Conservation (phyloP, 2,113 vertebrate genomes). For the Orcinus orca region DNA sequence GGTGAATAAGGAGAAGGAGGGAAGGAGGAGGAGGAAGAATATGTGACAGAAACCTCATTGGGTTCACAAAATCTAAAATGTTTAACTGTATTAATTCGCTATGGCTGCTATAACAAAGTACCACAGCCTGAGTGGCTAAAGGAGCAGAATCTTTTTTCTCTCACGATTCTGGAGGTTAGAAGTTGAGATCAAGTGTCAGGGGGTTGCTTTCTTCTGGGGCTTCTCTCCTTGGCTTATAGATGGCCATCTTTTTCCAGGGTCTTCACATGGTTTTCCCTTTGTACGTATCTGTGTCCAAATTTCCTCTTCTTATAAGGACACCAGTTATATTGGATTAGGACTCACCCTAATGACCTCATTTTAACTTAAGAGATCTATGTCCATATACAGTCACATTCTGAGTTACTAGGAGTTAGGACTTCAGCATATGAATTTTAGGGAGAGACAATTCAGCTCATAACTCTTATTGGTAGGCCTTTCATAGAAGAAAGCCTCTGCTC, state of each 20-base stretch:
- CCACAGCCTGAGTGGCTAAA: background rate
- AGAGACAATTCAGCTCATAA: background rate
- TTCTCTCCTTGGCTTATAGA: background rate
- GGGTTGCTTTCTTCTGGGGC: background rate
- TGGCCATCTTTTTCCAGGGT: background rate
- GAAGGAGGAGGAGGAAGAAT: background rate
- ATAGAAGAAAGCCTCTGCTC: background rate
- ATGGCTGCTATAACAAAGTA: background rate
- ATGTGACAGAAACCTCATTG: background rate
- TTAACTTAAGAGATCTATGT: background rate
- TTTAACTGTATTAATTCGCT: background rate
- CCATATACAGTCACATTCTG: background rate
- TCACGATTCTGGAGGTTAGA: background rate
- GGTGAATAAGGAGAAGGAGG: background rate
- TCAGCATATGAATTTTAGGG: background rate
- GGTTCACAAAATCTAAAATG: background rate
- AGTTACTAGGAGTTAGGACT: background rate
- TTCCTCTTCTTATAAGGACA: background rate
- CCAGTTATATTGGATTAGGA: background rate
- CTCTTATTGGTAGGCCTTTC: background rate
- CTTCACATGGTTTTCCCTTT: background rate
- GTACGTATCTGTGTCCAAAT: background rate
- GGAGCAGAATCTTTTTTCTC: background rate
- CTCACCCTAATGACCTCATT: background rate
- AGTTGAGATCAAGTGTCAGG: background rate